Percentiles rank a stretch among this genome's conserved stretches.
phyloP scores from a whole-genome alignment of 2,888 invertebrate genomes.

The Melolontha melolontha region DNA sequence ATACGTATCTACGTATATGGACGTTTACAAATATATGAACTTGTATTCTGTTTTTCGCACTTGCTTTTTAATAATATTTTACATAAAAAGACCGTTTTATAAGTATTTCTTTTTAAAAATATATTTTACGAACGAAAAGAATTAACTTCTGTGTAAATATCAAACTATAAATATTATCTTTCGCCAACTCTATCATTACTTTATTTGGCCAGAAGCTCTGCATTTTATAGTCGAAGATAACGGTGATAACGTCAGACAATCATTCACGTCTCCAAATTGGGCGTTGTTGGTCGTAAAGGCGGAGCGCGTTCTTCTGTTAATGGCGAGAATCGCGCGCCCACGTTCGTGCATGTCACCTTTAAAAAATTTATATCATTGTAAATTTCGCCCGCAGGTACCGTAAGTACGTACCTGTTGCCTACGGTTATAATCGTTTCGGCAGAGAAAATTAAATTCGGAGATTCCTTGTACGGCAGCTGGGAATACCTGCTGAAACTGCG shows the following conservation, averaged over 20 bases:
- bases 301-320: background rate
- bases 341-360: constrained; percentile 4
- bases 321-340: constrained; percentile 6
- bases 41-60: too few species aligned
- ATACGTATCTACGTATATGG: too few species aligned
- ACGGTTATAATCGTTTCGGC: too few species aligned
- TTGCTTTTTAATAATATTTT: too few species aligned
- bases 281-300: background rate
- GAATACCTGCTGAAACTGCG: background rate
- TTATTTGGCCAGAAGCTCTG: constrained; percentile 4
- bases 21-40: too few species aligned
- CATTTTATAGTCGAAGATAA: background rate
- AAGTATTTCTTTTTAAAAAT: too few species aligned
- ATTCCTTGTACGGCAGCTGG: background rate
- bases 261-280: constrained; percentile 11
- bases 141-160: too few species aligned
- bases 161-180: too few species aligned
- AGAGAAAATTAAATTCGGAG: background rate
- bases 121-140: too few species aligned
- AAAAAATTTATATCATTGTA: constrained; percentile 15
- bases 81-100: too few species aligned
- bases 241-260: constrained; percentile 1
- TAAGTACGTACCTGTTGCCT: background rate
- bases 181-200: too few species aligned
- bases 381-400: background rate